Evolutionary conservation across 2,888 invertebrate species (phyloP), one percentile per base, ranked within the genome.

Genomic region (Aelia acuminata): DNA sequence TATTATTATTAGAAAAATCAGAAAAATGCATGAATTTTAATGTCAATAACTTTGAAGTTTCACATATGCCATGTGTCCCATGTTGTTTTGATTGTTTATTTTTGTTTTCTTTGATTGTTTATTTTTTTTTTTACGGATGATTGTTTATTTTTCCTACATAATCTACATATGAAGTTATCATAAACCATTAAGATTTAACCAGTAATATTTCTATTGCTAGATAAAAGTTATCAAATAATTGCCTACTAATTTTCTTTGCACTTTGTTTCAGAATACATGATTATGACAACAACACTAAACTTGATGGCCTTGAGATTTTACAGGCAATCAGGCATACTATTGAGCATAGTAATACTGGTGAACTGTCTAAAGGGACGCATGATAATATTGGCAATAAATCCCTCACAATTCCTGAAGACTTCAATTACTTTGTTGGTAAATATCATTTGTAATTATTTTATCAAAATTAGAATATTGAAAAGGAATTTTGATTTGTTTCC

Each of bases 221-320:
- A 57, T 57, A 15, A 15, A 26, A 26, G 7, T n/a, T 53, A n/a
- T 53, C n/a, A 22, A 22, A 53, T 53, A 53, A 22, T 7, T 57
- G 13, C 1, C 1, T 57, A 26, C 3, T 22, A 26, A 3, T 1
- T 26, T 57, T 57, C 11, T 57, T 57, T 57, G 26, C 7, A 18
- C 35, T 35, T 10, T 63, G 63, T 91, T 90, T 26, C 90, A 93
- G 94, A 89, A 93, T 96, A 31, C 98, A 98, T 91, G 98, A 98
- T 92, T 96, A 95, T 90, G 98, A 98, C 92, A 96, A 96, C 91
- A 98, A 98, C 92, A 96, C 96, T 1, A 96, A 96, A 91, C 93
- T 98, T 89, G 98, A 98, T 92, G 98, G 98, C 0, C 93, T 98
- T 89, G 98, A 98, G 93, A 95, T 98, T 91, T 93, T 98, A 87